phyloP scores from a whole-genome alignment of 2,888 invertebrate genomes.

The Keiferia lycopersicella region DNA sequence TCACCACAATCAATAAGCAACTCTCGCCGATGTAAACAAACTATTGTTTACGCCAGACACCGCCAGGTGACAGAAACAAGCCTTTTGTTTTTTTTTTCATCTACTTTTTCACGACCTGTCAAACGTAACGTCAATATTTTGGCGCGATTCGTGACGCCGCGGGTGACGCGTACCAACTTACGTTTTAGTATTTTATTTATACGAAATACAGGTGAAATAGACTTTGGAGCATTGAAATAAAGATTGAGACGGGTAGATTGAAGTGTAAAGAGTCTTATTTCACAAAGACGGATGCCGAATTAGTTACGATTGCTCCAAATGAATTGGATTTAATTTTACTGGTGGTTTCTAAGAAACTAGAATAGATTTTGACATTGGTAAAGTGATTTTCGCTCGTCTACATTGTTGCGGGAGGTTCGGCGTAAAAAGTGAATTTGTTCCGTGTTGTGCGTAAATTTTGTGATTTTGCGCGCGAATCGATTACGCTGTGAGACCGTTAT shows the following conservation, averaged over 20 bases:
- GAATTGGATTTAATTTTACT: conserved; percentile 61
- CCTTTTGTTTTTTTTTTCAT: conserved; percentile 34
- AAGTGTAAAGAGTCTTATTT: conserved; percentile 29
- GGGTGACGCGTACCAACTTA: conserved; percentile 40
- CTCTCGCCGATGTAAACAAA: conserved; percentile 58
- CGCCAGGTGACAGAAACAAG: conserved; percentile 61
- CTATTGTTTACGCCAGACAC: conserved; percentile 42
- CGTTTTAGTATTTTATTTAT: conserved; percentile 20
- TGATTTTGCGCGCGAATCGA: conserved; percentile 59
- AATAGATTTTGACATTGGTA: conserved; percentile 1
- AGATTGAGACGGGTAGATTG: conserved; percentile 26
- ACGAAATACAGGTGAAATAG: conserved; percentile 26
- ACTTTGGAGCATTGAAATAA: conserved; percentile 34
- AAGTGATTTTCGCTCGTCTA: neutral
- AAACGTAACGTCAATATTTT: conserved; percentile 70
- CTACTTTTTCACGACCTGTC: conserved; percentile 53
- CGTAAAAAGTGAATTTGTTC: conserved; percentile 36
- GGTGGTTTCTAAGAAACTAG: conserved; percentile 53
- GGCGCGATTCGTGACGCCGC: conserved; percentile 76
- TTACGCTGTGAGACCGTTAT: conserved; percentile 55
- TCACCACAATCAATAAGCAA: conserved; percentile 40
- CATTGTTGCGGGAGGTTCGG: conserved; percentile 8
- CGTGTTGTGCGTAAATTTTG: conserved; percentile 49
- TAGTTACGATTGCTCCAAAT: conserved; percentile 58
- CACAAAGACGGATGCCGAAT: conserved; percentile 53